These are phyloP conservation scores for Agapetus fuscipes DNA, from an alignment of 2,888 invertebrate species.

Conservation along the genomic window DNA sequence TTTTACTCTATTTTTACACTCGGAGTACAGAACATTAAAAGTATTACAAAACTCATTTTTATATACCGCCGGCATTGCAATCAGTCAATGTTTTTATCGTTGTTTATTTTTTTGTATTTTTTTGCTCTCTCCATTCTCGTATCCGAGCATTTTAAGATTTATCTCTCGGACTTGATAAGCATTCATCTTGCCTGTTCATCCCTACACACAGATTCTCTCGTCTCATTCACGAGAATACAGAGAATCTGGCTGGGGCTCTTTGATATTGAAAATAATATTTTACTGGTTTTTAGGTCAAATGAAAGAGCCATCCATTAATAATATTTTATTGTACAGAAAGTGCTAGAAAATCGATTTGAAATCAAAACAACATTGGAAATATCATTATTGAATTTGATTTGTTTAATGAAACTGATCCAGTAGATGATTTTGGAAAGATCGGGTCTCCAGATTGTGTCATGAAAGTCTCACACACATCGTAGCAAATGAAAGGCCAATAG, in stretches of 20 bases:
- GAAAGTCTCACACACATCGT: too few species aligned
- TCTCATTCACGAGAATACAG: too few species aligned
- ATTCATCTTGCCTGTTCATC: slow-evolving; percentile 13
- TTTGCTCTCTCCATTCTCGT: background rate
- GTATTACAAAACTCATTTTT: too few species aligned
- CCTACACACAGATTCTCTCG: slow-evolving; percentile 8
- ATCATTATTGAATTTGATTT: background rate
- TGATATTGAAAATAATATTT: too few species aligned
- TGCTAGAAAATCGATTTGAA: background rate
- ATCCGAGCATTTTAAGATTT: slow-evolving; percentile 6
- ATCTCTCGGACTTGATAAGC: slow-evolving; percentile 12
- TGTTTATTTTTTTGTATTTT: background rate
- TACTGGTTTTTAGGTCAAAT: too few species aligned
- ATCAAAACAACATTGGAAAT: background rate
- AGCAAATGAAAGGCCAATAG: too few species aligned
- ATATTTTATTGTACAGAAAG: background rate
- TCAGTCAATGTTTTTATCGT: background rate
- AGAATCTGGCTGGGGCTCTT: too few species aligned
- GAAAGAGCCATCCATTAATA: slow-evolving; percentile 1
- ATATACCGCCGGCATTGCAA: background rate
- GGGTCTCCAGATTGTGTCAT: too few species aligned
- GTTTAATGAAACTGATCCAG: background rate
- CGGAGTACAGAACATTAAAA: too few species aligned
- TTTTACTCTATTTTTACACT: too few species aligned
- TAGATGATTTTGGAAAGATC: too few species aligned